A percentile compares a stretch with the other conserved stretches of the same genome.
These are phyloP conservation scores for Leucoma salicis DNA, from an alignment of 2,888 invertebrate genomes.

Conservation along the genomic window DNA sequence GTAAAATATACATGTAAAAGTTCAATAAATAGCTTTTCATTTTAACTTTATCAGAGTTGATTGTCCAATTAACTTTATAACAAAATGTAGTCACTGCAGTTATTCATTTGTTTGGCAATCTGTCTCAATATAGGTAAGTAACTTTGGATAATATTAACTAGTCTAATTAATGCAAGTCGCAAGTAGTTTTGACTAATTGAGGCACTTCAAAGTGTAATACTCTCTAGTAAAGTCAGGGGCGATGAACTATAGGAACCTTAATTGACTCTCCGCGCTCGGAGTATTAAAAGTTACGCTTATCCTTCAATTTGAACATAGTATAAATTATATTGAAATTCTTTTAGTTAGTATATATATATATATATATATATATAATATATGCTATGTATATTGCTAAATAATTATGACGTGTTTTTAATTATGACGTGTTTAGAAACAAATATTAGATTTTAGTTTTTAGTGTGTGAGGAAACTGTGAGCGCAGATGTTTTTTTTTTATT, in stretches of 20 bases:
- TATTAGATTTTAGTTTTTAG: too few species aligned
- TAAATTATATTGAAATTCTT: not conserved
- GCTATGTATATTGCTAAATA: not conserved
- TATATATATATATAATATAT: not conserved
- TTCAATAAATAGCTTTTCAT: too few species aligned
- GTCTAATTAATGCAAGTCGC: conserved; percentile 13
- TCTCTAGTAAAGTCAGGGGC: conserved; percentile 5
- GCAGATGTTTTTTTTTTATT: too few species aligned
- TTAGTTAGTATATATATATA: not conserved
- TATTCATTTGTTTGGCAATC: not conserved
- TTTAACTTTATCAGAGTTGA: not conserved
- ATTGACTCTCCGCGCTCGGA: conserved; percentile 9
- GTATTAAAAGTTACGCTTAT: conserved; percentile 1
- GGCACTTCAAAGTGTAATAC: conserved; percentile 12
- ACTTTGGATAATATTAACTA: conserved; percentile 6
- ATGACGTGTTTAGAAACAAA: too few species aligned
- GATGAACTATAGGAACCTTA: conserved; percentile 8
- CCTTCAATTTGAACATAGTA: not conserved
- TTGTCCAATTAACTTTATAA: not conserved
- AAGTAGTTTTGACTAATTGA: conserved; percentile 18
- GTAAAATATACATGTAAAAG: too few species aligned
- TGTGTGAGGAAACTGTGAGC: too few species aligned
- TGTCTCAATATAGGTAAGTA: not conserved
- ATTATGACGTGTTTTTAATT: too few species aligned
- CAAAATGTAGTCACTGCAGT: not conserved